phyloP scores from a whole-genome alignment of 2,888 invertebrate genomes.

The Apantesis nais region DNA sequence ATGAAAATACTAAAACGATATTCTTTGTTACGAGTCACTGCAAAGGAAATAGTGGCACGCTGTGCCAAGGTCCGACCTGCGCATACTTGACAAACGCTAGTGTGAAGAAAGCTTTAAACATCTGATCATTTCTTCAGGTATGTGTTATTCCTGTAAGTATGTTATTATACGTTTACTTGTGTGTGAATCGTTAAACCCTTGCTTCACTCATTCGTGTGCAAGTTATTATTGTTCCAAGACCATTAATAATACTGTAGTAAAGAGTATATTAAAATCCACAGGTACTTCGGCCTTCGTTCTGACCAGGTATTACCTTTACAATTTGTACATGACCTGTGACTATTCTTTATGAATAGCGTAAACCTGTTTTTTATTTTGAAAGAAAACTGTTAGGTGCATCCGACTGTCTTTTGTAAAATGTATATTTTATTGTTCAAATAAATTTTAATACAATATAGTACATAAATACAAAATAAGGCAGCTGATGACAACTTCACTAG shows the following conservation, averaged over 20 bases:
- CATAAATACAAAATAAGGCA: constrained; percentile 6
- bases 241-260: not conserved
- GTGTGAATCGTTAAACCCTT: not conserved
- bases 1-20: no score
- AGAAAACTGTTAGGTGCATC: not conserved
- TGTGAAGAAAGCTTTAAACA: no score
- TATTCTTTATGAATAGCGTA: not conserved
- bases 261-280: no score
- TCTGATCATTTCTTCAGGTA: not conserved
- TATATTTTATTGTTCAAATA: not conserved
- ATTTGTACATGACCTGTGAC: not conserved
- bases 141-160: not conserved
- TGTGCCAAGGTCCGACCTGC: no score
- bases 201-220: not conserved
- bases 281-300: not conserved
- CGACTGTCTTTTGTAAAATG: not conserved
- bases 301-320: not conserved
- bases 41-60: no score
- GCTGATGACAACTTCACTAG: constrained; percentile 1
- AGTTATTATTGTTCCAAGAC: no score
- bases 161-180: not conserved
- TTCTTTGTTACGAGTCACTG: no score
- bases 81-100: no score
- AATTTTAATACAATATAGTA: not conserved
- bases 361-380: not conserved